These are phyloP conservation scores for Mormyrus iriodes DNA, from an alignment of 2,113 vertebrate species.

Conservation along the genomic window DNA sequence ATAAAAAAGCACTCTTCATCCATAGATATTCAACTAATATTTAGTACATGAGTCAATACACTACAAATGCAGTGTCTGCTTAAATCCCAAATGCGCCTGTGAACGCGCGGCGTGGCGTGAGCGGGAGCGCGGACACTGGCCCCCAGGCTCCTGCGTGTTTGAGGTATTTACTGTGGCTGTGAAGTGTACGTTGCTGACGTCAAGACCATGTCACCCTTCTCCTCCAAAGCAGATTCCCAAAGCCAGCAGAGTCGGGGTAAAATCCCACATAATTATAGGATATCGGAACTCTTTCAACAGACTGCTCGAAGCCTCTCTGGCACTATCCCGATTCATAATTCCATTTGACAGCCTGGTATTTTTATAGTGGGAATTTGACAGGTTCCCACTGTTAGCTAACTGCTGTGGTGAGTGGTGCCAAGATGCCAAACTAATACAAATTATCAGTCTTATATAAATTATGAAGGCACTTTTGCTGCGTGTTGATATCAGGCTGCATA, in stretches of 20 bases:
- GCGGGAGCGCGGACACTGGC: not conserved
- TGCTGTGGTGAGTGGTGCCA: not conserved
- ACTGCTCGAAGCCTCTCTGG: not conserved
- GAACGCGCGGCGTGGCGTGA: not conserved
- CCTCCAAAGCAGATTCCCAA: not conserved
- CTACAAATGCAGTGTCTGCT: not conserved
- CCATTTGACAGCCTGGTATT: conserved; percentile 3
- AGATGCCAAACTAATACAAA: not conserved
- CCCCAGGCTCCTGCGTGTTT: not conserved
- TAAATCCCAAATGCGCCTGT: not conserved
- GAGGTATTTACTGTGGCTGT: not conserved
- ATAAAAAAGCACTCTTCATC: not conserved
- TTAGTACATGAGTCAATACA: not conserved
- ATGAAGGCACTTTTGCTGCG: not conserved
- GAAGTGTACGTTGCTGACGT: not conserved
- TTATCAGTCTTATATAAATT: not conserved
- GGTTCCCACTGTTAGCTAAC: not conserved
- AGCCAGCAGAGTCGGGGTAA: not conserved
- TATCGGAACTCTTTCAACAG: not conserved
- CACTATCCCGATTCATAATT: not conserved
- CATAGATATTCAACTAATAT: not conserved
- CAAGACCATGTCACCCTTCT: not conserved
- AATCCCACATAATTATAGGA: not conserved
- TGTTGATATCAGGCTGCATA: not conserved
- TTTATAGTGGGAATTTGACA: not conserved